Conservation (phyloP, 2,797 vertebrate genomes). For the Myiothlypis chrysogaster region DNA sequence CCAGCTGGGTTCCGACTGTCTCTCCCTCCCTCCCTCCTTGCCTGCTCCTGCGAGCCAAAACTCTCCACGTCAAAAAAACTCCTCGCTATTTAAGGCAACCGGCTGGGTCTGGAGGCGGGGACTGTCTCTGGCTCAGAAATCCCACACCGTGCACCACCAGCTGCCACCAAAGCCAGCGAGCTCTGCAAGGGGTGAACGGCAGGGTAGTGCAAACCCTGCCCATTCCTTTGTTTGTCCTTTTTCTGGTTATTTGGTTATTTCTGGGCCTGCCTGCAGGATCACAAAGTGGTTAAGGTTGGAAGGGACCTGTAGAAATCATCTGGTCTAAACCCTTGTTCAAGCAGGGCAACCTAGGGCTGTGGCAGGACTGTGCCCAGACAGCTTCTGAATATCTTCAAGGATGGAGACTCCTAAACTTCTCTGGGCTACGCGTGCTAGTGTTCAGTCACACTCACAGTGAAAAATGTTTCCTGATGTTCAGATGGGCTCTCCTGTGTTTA, state of each 20-base stretch:
- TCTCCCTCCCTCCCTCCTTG: background rate
- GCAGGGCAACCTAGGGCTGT: background rate
- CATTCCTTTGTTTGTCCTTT: background rate
- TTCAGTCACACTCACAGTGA: background rate
- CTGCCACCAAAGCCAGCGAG: accelerated
- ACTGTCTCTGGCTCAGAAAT: background rate
- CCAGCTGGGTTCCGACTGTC: conserved; percentile 10
- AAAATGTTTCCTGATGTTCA: background rate
- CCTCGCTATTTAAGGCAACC: conserved; percentile 37
- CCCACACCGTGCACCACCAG: background rate
- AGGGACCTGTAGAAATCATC: background rate
- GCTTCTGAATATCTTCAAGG: background rate
- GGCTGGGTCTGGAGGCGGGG: background rate
- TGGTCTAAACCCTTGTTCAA: background rate
- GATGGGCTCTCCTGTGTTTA: background rate
- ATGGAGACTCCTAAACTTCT: background rate
- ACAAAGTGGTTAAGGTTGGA: background rate
- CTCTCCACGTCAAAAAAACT: background rate
- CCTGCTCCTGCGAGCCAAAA: background rate
- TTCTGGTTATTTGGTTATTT: background rate
- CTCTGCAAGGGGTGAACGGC: background rate
- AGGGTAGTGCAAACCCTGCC: background rate
- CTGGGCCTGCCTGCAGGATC: background rate
- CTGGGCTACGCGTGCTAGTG: background rate
- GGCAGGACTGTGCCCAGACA: background rate